Evolutionary conservation across 30 jellyfish, hydroid and myxozoan species (phyloP), one percentile per base, ranked within the genome.

Genomic region (Morbakka virulenta): DNA sequence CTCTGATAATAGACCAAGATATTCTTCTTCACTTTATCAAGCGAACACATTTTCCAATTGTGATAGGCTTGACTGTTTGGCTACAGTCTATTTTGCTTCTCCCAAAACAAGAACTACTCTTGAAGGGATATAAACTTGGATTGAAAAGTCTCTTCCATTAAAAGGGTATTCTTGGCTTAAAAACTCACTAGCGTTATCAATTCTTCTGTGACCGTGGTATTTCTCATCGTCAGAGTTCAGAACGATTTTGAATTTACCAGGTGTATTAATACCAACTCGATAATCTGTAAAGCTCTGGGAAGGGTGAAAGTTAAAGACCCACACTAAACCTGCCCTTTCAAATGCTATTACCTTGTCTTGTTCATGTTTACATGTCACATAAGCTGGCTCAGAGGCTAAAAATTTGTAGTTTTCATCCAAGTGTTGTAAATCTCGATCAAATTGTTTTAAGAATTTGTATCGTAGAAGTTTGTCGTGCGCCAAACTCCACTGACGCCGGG

Each of bases 401-500:
- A 85, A 94, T 11, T 76, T 61, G 61, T 87, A 87, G 50, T 69
- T 69, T 48, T 76, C 76, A 21, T 94, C 99, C 72, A 94, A 30
- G 31, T 73, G 94, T 34, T 87, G 89, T 97, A 94, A 86, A 27
- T 82, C 94, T 75, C 62, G 76, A 72, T 94, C 99, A 50, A 94
- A 94, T 31, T 94, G 94, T 29, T 86, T 86, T 72, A 94, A 73
- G 62, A 75, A 84, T 12, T 93, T 74, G 83, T 81, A 94, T 65
- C 97, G 67, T 78, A 94, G 57, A 27, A 68, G 32, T n/a, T 52
- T 76, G 41, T 86, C 97, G 35, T 94, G 92, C 21, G 87, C 96
- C 0, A 94, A 87, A 72, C 77, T 89, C 96, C 96, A 94, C 76
- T 94, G 99, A 13, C 99, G 33, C 64, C 99, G 67, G 4, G 99